Evolutionary conservation across 2,797 vertebrate genomes (phyloP).

Genomic region (Thamnophis elegans): DNA sequence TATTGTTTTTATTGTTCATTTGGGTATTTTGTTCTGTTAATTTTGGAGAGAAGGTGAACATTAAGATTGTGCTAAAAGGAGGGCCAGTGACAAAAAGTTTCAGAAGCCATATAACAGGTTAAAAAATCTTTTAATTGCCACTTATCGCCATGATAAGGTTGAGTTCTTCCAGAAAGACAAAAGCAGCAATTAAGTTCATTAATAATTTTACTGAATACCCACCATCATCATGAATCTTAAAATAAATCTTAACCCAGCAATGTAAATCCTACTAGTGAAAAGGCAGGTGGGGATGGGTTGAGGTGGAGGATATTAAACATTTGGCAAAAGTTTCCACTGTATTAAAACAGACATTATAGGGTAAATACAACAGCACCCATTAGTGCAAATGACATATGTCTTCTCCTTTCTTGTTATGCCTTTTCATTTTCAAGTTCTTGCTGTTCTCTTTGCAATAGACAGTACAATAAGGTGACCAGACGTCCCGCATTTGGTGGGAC

Average conservation of each 20-base stretch:
- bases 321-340: background rate
- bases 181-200: background rate
- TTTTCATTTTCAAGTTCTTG: constrained; percentile 43
- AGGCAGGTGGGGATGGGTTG: background rate
- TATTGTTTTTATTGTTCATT: background rate
- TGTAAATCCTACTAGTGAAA: constrained; percentile 12
- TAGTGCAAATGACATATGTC: constrained; percentile 36
- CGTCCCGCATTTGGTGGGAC: too few species aligned
- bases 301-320: constrained; percentile 1
- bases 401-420: constrained; percentile 13
- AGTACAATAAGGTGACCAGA: constrained; percentile 33
- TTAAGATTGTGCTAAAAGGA: background rate
- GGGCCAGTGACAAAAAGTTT: background rate
- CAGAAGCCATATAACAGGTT: background rate
- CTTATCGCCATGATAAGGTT: background rate
- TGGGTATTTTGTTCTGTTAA: background rate
- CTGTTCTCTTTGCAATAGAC: constrained; percentile 18
- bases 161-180: background rate
- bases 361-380: constrained; percentile 39
- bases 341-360: constrained; percentile 30
- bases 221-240: background rate
- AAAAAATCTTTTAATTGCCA: background rate
- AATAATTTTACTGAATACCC: background rate
- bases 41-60: background rate
- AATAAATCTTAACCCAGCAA: background rate